Evolutionary conservation across 2,797 vertebrate species (phyloP).

Genomic region (Phalanger gymnotis): DNA sequence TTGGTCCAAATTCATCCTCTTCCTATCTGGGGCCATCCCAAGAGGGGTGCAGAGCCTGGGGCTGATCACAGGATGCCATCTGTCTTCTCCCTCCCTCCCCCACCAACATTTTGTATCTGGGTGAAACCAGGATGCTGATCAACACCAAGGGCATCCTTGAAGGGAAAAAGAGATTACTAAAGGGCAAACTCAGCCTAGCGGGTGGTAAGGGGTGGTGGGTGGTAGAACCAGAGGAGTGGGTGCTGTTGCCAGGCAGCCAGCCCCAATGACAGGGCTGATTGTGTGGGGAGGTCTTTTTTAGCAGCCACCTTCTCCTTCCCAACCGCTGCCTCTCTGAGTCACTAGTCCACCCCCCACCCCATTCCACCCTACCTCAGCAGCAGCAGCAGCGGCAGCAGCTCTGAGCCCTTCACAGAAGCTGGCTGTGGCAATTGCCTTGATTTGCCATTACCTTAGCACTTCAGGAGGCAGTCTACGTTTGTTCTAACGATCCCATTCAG

Average conservation of each 20-base stretch:
- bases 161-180: neutral
- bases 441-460: neutral
- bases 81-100: neutral
- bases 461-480: neutral
- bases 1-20: neutral
- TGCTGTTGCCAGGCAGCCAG: slow-evolving; percentile 30
- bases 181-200: neutral
- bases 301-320: neutral
- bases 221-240: neutral
- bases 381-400: neutral
- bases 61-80: neutral
- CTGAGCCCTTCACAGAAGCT: neutral
- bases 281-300: slow-evolving; percentile 11
- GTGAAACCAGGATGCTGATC: neutral
- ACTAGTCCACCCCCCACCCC: neutral
- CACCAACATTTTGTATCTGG: neutral
- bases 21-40: neutral
- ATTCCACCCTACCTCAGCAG: neutral
- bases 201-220: neutral
- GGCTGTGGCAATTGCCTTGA: neutral
- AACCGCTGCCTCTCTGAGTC: slow-evolving; percentile 1
- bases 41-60: neutral
- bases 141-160: neutral
- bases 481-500: neutral
- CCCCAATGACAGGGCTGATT: neutral